Evolutionary conservation across 2,888 invertebrate genomes (phyloP).

Genomic region (Syrista parreyssii): DNA sequence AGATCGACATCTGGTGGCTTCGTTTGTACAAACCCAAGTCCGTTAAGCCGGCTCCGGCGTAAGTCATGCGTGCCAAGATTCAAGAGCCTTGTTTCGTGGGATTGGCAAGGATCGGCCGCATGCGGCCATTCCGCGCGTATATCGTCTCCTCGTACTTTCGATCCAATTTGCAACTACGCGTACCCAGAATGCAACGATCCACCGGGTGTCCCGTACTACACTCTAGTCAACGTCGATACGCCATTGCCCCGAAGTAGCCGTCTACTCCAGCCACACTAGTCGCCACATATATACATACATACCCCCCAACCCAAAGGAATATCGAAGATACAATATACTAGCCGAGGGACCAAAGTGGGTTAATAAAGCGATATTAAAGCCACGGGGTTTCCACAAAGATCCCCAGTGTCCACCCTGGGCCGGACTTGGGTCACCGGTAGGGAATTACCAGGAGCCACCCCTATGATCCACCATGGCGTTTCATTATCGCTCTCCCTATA

Average conservation of each 20-base stretch:
- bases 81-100: conserved; percentile 63
- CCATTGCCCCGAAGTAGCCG: no score
- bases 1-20: conserved; percentile 61
- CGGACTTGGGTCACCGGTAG: conserved; percentile 36
- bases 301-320: no score
- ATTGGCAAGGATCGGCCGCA: conserved; percentile 51
- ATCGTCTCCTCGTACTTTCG: conserved; percentile 33
- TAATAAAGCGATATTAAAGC: conserved; percentile 65
- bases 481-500: conserved; percentile 50
- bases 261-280: no score
- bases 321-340: no score
- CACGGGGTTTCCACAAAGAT: conserved; percentile 54
- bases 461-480: conserved; percentile 44
- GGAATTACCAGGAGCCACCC: conserved; percentile 43
- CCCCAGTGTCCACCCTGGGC: conserved; percentile 52
- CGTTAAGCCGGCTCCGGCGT: conserved; percentile 62
- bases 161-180: conserved; percentile 50
- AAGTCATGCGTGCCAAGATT: conserved; percentile 63
- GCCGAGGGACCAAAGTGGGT: conserved; percentile 51
- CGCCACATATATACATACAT: no score
- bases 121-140: conserved; percentile 24
- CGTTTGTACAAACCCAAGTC: conserved; percentile 60
- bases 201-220: no score
- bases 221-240: no score
- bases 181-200: no score